Evolutionary conservation across 2,113 vertebrate species (phyloP).

Genomic region (Onychostoma macrolepis): DNA sequence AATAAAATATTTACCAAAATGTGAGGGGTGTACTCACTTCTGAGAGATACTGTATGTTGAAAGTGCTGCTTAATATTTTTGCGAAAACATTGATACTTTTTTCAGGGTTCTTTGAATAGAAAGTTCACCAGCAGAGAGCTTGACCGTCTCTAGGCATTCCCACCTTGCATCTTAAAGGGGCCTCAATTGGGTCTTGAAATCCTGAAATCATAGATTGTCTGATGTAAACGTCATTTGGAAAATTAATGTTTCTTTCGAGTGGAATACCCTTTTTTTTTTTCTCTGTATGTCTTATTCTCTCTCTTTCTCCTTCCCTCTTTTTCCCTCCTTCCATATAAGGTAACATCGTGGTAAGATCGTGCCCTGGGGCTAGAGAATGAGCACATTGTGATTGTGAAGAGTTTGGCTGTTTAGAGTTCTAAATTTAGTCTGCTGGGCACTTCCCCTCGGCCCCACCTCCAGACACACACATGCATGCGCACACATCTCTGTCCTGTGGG

Average conservation of each 20-base stretch:
- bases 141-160: not conserved
- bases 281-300: not conserved
- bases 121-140: not conserved
- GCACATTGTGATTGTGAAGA: conserved; percentile 41
- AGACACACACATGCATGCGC: conserved; percentile 9
- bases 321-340: conserved; percentile 44
- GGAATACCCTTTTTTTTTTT: not conserved
- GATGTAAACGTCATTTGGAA: not conserved
- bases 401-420: conserved; percentile 45
- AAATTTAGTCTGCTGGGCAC: conserved; percentile 44
- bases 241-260: not conserved
- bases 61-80: not conserved
- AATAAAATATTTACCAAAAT: too few relatives aligned
- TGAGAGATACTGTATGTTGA: not conserved
- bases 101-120: not conserved
- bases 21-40: too few relatives aligned
- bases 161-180: not conserved
- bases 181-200: not conserved
- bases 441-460: conserved; percentile 25
- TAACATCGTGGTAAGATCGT: conserved; percentile 13
- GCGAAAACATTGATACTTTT: not conserved
- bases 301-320: not conserved
- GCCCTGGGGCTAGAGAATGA: conserved; percentile 33
- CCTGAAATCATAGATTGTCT: not conserved
- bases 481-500: conserved; percentile 2